These are phyloP conservation scores for Ecliptopera silaceata DNA, from an alignment of 2,888 invertebrate genomes.

Conservation along the genomic window DNA sequence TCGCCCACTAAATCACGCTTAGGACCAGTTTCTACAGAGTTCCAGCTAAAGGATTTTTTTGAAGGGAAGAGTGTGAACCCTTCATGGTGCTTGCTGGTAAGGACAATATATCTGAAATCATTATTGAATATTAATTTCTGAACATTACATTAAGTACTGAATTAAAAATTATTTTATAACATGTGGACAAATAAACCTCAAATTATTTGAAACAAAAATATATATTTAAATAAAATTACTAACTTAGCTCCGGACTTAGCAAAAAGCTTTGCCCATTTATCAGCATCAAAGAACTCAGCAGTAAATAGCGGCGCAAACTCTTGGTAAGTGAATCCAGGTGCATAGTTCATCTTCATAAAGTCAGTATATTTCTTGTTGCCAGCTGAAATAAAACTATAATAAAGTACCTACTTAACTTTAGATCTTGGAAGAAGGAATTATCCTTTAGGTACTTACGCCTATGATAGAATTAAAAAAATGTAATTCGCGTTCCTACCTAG, in stretches of 20 bases:
- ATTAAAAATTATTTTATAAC: no score
- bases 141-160: no score
- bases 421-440: no score
- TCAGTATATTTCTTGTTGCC: slow-evolving; percentile 67
- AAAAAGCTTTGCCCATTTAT: slow-evolving; percentile 93
- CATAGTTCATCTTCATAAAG: slow-evolving; percentile 93
- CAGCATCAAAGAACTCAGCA: slow-evolving; percentile 94
- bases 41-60: slow-evolving; percentile 92
- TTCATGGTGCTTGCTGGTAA: slow-evolving; percentile 95
- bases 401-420: no score
- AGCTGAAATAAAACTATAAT: slow-evolving; percentile 39
- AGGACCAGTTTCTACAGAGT: slow-evolving; percentile 90
- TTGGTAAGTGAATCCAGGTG: slow-evolving; percentile 93
- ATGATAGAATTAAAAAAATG: no score
- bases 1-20: slow-evolving; percentile 91
- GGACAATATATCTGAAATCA: slow-evolving; percentile 80
- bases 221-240: neutral
- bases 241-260: slow-evolving; percentile 93
- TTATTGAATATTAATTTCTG: no score
- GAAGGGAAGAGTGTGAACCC: slow-evolving; percentile 94
- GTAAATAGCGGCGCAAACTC: slow-evolving; percentile 95
- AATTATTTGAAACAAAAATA: neutral
- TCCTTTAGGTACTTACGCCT: no score
- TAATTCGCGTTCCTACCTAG: no score
- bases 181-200: no score